Conservation (phyloP, 2,797 vertebrate species). For the Lepilemur septentrionalis region DNA sequence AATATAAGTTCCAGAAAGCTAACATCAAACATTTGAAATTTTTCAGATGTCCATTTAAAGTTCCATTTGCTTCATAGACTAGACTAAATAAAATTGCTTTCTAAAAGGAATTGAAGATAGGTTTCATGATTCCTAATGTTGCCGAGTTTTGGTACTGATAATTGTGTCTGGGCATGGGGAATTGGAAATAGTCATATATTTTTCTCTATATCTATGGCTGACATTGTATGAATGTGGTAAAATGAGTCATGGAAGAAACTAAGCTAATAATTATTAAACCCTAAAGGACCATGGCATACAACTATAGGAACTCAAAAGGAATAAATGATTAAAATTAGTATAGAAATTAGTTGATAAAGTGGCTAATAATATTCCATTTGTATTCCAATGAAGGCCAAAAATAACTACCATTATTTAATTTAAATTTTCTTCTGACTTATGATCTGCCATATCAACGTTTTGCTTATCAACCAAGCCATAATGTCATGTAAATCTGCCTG, state of each 20-base stretch:
- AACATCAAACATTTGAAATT: not conserved
- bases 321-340: not conserved
- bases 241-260: not conserved
- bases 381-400: not conserved
- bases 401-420: not conserved
- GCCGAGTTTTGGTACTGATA: not conserved
- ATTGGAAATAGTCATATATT: not conserved
- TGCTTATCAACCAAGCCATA: not conserved
- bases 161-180: not conserved
- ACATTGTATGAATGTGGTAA: not conserved
- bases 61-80: slow-evolving; percentile 1
- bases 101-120: not conserved
- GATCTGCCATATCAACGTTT: not conserved
- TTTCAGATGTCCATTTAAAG: not conserved
- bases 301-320: not conserved
- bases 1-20: not conserved
- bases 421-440: not conserved
- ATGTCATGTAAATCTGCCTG: not conserved
- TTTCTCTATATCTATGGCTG: not conserved
- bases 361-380: not conserved
- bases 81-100: not conserved
- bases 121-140: not conserved
- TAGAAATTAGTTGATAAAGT: not conserved
- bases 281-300: not conserved
- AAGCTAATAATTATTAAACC: not conserved